Evolutionary conservation across 2,797 vertebrate species (phyloP).

Genomic region (Remorina albescens): DNA sequence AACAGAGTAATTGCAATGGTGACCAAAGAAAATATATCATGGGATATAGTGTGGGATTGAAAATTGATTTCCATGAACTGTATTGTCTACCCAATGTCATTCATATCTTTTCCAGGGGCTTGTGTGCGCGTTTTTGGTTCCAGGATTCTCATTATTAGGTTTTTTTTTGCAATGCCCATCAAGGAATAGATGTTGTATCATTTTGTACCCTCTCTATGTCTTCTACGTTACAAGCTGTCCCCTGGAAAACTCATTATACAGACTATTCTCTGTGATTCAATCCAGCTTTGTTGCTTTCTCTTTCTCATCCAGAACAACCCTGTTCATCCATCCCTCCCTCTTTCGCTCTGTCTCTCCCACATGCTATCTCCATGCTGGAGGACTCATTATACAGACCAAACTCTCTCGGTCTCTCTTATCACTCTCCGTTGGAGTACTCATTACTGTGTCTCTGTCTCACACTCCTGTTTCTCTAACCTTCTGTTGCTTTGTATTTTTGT

Average conservation of each 20-base stretch:
- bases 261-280: conserved; percentile 54
- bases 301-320: conserved; percentile 54
- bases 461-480: conserved; percentile 36
- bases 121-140: background rate
- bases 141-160: conserved; percentile 18
- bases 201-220: conserved; percentile 20
- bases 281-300: conserved; percentile 42
- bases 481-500: conserved; percentile 60
- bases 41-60: background rate
- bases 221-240: conserved; percentile 17
- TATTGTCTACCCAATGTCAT: background rate
- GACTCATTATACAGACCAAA: conserved; percentile 73
- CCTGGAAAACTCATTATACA: conserved; percentile 60
- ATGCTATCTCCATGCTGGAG: conserved; percentile 71
- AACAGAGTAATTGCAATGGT: conserved; percentile 7
- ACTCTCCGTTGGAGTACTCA: conserved; percentile 78
- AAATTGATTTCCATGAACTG: background rate
- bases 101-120: background rate
- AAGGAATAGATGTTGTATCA: conserved; percentile 15
- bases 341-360: conserved; percentile 59
- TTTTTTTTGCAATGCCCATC: background rate
- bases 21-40: background rate
- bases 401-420: conserved; percentile 73
- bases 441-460: conserved; percentile 67
- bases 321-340: conserved; percentile 31